Conservation (phyloP, 2,113 vertebrate genomes). For the Dipodomys ordii region DNA sequence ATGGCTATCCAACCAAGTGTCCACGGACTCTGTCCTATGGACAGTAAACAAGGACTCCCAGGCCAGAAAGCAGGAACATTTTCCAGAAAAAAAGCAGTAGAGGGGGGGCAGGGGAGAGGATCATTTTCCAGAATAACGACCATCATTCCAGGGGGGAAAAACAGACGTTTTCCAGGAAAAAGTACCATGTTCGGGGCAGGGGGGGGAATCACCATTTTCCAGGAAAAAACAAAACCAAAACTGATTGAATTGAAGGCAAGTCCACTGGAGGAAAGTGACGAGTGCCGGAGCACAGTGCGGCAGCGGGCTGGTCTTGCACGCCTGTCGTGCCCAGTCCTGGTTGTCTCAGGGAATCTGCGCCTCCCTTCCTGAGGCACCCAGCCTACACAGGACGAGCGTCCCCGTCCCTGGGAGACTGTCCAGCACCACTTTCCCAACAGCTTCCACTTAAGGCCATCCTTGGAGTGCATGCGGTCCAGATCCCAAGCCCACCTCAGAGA, state of each 20-base stretch:
- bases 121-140: no score
- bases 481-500: neutral
- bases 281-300: neutral
- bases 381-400: neutral
- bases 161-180: no score
- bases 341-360: accelerated
- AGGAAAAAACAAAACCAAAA: neutral
- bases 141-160: no score
- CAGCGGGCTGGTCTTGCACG: no score
- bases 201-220: neutral
- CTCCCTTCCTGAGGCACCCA: neutral
- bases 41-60: neutral
- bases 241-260: neutral
- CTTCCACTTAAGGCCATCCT: neutral
- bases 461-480: neutral
- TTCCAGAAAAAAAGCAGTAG: no score
- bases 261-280: neutral
- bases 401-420: neutral
- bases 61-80: no score
- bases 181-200: no score
- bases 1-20: no score
- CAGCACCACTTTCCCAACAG: neutral
- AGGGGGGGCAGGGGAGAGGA: no score
- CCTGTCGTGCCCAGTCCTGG: neutral
- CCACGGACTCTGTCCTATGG: neutral